A percentile compares a stretch with the other conserved stretches of the same genome.
These are phyloP conservation scores for Chlorocebus sabaeus DNA, from an alignment of 2,113 vertebrate genomes.

Conservation along the genomic window DNA sequence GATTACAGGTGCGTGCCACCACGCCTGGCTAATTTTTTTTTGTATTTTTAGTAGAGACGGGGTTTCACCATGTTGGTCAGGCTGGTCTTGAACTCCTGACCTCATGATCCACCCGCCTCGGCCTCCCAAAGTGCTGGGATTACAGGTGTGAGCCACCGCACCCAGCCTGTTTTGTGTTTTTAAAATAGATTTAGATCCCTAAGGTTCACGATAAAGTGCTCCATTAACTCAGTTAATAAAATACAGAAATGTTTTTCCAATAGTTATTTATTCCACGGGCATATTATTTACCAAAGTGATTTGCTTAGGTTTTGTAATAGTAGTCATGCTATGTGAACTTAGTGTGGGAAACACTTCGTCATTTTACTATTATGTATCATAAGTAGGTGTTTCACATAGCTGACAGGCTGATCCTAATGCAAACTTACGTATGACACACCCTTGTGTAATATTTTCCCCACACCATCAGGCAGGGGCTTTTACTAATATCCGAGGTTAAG, in stretches of 20 bases:
- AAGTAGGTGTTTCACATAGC: neutral
- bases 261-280: neutral
- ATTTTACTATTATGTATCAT: neutral
- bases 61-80: no score
- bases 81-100: no score
- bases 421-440: neutral
- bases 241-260: neutral
- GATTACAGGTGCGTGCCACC: no score
- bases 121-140: no score
- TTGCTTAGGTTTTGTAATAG: conserved; percentile 13
- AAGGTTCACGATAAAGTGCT: neutral
- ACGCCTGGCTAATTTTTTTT: no score
- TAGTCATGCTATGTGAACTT: neutral
- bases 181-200: neutral
- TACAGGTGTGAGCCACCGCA: no score
- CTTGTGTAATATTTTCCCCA: neutral
- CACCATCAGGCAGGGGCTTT: neutral
- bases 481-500: neutral
- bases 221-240: neutral
- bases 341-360: neutral
- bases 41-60: no score
- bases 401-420: neutral
- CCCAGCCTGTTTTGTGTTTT: neutral
- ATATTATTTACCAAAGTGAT: neutral
- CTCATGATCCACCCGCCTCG: no score